phyloP scores from a whole-genome alignment of 2,888 invertebrate species.

The Tuberolachnus salignus region DNA sequence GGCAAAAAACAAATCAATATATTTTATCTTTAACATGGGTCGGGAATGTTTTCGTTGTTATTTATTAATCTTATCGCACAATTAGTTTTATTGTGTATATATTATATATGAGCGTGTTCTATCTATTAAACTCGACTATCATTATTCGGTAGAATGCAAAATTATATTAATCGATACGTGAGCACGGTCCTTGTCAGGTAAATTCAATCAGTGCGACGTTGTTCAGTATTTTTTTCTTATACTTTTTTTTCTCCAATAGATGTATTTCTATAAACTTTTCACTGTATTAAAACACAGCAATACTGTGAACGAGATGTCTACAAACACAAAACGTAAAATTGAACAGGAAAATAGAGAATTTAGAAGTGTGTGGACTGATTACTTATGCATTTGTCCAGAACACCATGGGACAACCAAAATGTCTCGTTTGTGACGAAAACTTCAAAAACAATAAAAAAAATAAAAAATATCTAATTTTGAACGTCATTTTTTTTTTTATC shows the following conservation, averaged over 20 bases:
- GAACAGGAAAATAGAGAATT: conserved; percentile 19
- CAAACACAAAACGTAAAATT: conserved; percentile 19
- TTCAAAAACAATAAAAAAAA: conserved; percentile 38
- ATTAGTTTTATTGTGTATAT: too few species aligned
- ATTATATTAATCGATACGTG: conserved; percentile 26
- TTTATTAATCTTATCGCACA: too few species aligned
- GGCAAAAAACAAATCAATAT: too few species aligned
- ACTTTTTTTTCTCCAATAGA: conserved; percentile 21
- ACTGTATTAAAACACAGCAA: not conserved
- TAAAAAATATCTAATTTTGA: conserved; percentile 30
- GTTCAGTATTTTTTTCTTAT: conserved; percentile 34
- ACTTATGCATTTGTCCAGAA: conserved; percentile 10
- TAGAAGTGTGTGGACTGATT: conserved; percentile 18
- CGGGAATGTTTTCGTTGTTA: too few species aligned
- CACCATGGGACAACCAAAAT: conserved; percentile 31
- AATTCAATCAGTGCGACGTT: conserved; percentile 22
- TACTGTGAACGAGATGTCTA: conserved; percentile 10
- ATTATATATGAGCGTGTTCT: too few species aligned
- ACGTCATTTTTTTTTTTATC: conserved; percentile 40
- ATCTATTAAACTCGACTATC: too few species aligned
- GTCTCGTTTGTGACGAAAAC: conserved; percentile 27
- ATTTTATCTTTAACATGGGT: too few species aligned
- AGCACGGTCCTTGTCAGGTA: conserved; percentile 25
- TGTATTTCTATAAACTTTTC: conserved; percentile 6
- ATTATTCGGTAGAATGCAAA: conserved; percentile 35